Base-by-base conservation (phyloP, 2,888 invertebrate species). In the Ommatoiulus sabulosus region DNA sequence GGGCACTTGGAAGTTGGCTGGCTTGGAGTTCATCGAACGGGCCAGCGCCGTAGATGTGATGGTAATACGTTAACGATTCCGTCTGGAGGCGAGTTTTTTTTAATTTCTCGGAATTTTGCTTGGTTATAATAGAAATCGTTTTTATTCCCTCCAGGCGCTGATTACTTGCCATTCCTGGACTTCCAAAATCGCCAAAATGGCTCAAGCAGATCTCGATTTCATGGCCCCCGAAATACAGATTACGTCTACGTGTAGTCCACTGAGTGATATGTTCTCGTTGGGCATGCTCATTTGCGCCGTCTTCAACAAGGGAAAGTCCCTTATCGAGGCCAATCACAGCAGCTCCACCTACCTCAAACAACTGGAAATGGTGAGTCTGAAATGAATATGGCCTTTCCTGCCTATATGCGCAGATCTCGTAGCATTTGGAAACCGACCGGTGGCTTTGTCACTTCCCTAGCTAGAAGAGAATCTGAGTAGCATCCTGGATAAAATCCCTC, bases 201-300 rank as follows among this genome's bases (percentile, higher is more conserved):
- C 96, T 7, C 99, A 99, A 93, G 98, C 99, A 0, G 97, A 97
- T 93, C 94, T 99, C 90, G 98, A 99, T 93, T 99, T 95, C 92
- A 91, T 94, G 96, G 99, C 99, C 88, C 99, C 99, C 0, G 99
- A 99, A 94, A 95, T 97, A 84, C 98, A 99, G 93, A 94, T 95
- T 44, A 95, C 95, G 91, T 96, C 96, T 44, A 94, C 95, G 87
- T 96, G 96, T 93, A 97, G 96, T 92, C 96, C 97, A 88, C 94
- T 97, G 85, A 98, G 98, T 91, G 99, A 99, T 93, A 98, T 99
- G 96, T 99, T 96, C 93, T 98, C 98, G 0, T 94, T 99, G 90
- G 99, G 99, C 24, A 96, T 99, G 95, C 96, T 98, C 88, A 96
- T 99, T 91, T 97, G 97, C 92, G 95, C 98, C 89, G 95, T 99